Evolutionary conservation across 2,888 invertebrate genomes (phyloP).

Genomic region (Physocephala rufipes): DNA sequence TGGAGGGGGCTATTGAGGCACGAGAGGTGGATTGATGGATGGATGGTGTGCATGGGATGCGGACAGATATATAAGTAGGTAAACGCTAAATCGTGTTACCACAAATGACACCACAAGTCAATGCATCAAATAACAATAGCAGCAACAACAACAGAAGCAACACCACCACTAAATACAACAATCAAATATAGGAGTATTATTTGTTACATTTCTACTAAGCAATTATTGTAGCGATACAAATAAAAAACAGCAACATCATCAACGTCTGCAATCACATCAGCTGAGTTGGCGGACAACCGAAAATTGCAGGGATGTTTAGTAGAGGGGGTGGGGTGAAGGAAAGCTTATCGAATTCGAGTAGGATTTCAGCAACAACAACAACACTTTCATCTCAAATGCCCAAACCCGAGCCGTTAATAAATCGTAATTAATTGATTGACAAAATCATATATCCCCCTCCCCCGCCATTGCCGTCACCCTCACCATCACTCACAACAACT

Average conservation of each 20-base stretch:
- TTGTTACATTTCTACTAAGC: constrained; percentile 24
- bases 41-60: too few relatives aligned
- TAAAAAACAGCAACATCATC: constrained; percentile 14
- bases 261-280: neutral
- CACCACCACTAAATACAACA: constrained; percentile 6
- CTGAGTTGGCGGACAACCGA: neutral
- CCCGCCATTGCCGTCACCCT: neutral
- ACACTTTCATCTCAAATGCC: constrained; percentile 25
- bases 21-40: too few relatives aligned
- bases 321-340: neutral
- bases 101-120: constrained; percentile 17
- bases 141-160: neutral
- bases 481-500: constrained; percentile 4
- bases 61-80: neutral
- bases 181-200: constrained; percentile 3
- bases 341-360: neutral
- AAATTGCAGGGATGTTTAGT: neutral
- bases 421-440: constrained; percentile 52
- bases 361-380: neutral
- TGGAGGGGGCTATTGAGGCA: too few relatives aligned
- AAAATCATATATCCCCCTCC: constrained; percentile 37
- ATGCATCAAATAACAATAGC: neutral
- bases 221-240: too few relatives aligned
- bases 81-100: constrained; percentile 37
- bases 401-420: constrained; percentile 44